These are phyloP conservation scores for Varecia variegata DNA, from an alignment of 2,797 vertebrate species.

Conservation along the genomic window DNA sequence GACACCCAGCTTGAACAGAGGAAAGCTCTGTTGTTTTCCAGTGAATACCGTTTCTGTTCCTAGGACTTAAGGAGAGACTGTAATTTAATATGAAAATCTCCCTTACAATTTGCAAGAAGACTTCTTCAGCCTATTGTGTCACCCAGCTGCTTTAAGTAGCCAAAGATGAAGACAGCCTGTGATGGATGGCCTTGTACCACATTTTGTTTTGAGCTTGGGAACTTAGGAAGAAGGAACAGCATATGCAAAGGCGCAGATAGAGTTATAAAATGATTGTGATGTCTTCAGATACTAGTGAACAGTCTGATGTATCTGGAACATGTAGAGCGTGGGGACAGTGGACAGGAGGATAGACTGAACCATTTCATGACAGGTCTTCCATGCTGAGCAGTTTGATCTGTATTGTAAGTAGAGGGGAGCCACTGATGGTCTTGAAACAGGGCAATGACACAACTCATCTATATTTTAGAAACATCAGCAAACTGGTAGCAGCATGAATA, in stretches of 20 bases:
- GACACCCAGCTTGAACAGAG: neutral
- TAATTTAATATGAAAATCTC: neutral
- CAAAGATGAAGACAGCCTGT: neutral
- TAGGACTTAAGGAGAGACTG: neutral
- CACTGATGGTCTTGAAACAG: neutral
- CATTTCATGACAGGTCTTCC: neutral
- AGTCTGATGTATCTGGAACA: neutral
- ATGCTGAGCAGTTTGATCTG: neutral
- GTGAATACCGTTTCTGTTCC: neutral
- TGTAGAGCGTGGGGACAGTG: neutral
- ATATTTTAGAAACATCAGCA: neutral
- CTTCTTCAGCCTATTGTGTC: neutral
- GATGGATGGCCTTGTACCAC: neutral
- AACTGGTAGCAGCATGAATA: neutral
- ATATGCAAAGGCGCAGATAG: neutral
- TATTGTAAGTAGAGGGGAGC: neutral
- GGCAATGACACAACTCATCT: too few species aligned
- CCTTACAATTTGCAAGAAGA: neutral
- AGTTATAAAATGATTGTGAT: neutral
- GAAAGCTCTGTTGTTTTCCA: neutral
- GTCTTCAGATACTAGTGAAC: neutral
- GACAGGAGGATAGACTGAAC: fast-evolving
- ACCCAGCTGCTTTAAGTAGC: neutral
- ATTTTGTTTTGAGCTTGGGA: neutral
- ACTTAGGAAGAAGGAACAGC: neutral